These are phyloP conservation scores for Egretta garzetta DNA, from an alignment of 2,113 vertebrate species.

Conservation along the genomic window DNA sequence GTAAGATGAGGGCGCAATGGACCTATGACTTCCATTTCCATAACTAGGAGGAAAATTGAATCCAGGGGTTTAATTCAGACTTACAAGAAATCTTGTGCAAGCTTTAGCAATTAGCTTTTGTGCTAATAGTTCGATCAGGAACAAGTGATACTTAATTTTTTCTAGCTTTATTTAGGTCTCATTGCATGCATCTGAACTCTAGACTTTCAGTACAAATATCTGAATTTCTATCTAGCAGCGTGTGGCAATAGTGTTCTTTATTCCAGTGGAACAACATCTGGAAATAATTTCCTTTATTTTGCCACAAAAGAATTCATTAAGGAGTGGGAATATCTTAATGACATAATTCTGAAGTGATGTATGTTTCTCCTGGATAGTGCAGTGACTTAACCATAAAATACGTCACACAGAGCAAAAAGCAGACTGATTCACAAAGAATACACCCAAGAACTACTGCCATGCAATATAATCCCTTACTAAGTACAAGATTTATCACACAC, in stretches of 20 bases:
- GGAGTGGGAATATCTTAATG: background rate
- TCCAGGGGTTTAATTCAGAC: background rate
- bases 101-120: background rate
- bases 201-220: background rate
- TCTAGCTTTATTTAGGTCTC: background rate
- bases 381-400: background rate
- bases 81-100: background rate
- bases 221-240: background rate
- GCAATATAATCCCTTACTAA: background rate
- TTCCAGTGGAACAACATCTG: conserved; percentile 29
- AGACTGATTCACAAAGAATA: background rate
- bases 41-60: background rate
- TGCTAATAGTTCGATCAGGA: background rate
- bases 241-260: background rate
- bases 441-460: background rate
- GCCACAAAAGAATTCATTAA: conserved; percentile 1
- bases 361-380: background rate
- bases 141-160: background rate
- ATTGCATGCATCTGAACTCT: background rate
- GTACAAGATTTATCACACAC: background rate
- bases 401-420: background rate
- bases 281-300: background rate
- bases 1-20: background rate
- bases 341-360: background rate
- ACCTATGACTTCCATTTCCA: background rate